Conservation (phyloP, 1,140 invertebrate genomes). For the Eufriesea mexicana region DNA sequence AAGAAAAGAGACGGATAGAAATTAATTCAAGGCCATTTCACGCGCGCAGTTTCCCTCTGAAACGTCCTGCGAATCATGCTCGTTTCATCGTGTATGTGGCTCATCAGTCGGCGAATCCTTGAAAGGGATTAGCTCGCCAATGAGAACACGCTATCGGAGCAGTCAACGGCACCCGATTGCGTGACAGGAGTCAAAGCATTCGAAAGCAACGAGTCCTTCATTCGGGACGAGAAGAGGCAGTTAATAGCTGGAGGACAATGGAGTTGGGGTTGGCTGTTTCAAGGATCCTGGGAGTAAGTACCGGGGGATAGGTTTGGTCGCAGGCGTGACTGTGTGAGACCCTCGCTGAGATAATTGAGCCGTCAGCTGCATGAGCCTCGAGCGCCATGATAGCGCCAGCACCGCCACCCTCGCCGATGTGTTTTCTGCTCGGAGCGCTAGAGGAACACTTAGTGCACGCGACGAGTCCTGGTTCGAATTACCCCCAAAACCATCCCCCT, state of each 20-base stretch:
- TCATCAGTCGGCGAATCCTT: slow-evolving; percentile 23
- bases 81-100: neutral
- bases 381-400: slow-evolving; percentile 72
- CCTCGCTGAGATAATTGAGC: slow-evolving; percentile 77
- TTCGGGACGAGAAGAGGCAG: slow-evolving; percentile 63
- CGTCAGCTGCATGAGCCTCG: slow-evolving; percentile 77
- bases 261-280: slow-evolving; percentile 68
- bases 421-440: slow-evolving; percentile 51
- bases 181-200: slow-evolving; percentile 74
- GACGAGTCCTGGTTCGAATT: slow-evolving; percentile 64
- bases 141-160: slow-evolving; percentile 57
- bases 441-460: slow-evolving; percentile 66
- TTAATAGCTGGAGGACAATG: slow-evolving; percentile 74
- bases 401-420: slow-evolving; percentile 54
- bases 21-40: neutral
- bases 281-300: slow-evolving; percentile 62
- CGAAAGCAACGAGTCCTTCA: slow-evolving; percentile 70
- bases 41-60: neutral
- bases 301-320: slow-evolving; percentile 60
- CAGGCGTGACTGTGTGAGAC: slow-evolving; percentile 74
- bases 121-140: slow-evolving; percentile 60
- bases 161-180: slow-evolving; percentile 61
- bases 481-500: slow-evolving; percentile 55
- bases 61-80: neutral
- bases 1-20: neutral